Base-by-base conservation (phyloP, 2,797 vertebrate genomes). In the Alouatta caraya region DNA sequence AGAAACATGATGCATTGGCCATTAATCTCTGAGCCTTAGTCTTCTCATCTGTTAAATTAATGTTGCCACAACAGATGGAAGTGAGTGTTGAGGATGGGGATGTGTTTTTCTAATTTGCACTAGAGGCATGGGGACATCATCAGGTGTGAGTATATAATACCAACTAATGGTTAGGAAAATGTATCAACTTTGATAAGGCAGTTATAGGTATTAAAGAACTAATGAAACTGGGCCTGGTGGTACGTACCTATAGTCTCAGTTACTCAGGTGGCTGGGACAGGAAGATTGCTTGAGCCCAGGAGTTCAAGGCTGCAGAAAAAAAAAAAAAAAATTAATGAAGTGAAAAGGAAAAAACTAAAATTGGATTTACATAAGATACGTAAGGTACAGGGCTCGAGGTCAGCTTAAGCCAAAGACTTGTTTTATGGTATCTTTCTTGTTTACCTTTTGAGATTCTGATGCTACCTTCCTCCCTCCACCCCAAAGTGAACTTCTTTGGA, bases 261-360 rank as follows among this genome's bases (percentile, higher is more conserved):
- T 79, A n/a, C 82, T 84, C 11, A 2, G 42, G 46, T 44, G 28
- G 57, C 78, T 80, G 48, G n/a, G 33, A 21, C 19, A 48, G 48
- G 11, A 52, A 21, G 48, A 50, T 79, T 80, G 48, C 78, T 52
- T 21, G 33, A 70, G 33, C 33, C 64, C 64, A 17, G 33, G 64
- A 70, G 33, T 70, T 37, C 2, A n/a, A 70, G 64, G 33, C 64
- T 70, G 17, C 0, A 6, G 37, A 7, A 42, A 42, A 44, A 75
- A 44, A 37, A 37, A 37, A 37, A 28, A 30, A 80, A 22, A n/a
- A 44, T 50, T 42, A 75, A 96, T 57, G 19, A 84, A 67, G 2
- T 70, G 14, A 78, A 78, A 91, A 64, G 19, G 88, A 26, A 26
- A 88, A 89, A 86, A 64, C 67, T 96, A 70, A 86, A 94, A 70